Conservation (phyloP, 2,888 invertebrate genomes). For the Philereme transversata region DNA sequence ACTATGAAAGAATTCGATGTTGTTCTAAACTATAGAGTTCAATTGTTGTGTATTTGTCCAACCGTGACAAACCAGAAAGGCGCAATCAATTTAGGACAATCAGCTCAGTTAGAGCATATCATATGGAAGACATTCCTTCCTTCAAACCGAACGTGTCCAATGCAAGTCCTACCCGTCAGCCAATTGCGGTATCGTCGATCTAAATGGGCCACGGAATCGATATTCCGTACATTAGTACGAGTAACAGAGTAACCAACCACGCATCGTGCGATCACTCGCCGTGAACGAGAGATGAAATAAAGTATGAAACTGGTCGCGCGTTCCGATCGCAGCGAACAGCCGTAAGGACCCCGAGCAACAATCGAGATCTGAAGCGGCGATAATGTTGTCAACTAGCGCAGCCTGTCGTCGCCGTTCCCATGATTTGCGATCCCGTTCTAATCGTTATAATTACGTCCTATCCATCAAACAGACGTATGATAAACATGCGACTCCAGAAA, state of each 20-base stretch:
- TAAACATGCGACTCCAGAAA: conserved; percentile 63
- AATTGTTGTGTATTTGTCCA: conserved; percentile 32
- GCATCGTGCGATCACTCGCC: conserved; percentile 69
- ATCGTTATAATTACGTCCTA: conserved; percentile 79
- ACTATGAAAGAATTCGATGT: background rate
- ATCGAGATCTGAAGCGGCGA: conserved; percentile 76
- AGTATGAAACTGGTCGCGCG: conserved; percentile 67
- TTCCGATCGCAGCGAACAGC: conserved; percentile 48
- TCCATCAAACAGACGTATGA: conserved; percentile 78
- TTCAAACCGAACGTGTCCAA: conserved; percentile 59
- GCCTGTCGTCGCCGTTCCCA: conserved; percentile 77
- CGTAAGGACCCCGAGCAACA: conserved; percentile 65
- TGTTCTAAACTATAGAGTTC: conserved; percentile 1
- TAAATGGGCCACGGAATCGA: conserved; percentile 77
- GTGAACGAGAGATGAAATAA: conserved; percentile 70
- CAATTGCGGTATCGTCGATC: conserved; percentile 72
- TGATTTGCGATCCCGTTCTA: conserved; percentile 81
- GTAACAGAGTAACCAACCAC: conserved; percentile 62
- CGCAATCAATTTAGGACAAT: conserved; percentile 61
- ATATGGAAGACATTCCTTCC: conserved; percentile 61
- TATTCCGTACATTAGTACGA: conserved; percentile 58
- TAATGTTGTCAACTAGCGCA: conserved; percentile 77
- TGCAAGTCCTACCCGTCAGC: conserved; percentile 69
- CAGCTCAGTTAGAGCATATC: conserved; percentile 45
- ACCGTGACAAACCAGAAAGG: conserved; percentile 43